Base-by-base conservation (phyloP, 2,888 invertebrate genomes). In the Agrotis exclamationis region DNA sequence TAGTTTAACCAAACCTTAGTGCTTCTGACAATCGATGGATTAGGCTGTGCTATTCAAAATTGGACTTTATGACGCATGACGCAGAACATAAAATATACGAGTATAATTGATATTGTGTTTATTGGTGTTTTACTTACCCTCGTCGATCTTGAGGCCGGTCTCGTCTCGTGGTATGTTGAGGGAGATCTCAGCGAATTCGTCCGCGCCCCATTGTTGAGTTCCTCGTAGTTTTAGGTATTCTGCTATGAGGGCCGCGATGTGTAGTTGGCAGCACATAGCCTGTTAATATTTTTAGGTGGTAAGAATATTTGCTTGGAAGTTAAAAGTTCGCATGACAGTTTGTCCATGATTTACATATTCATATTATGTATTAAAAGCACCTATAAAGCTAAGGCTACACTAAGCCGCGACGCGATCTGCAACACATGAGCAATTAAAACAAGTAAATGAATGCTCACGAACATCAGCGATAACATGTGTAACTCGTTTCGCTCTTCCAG, bases 241-340 rank as follows among this genome's bases (percentile, higher is more conserved):
- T 0, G 99, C 98, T 96, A 99, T 99, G 44, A 99, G 96, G 0
- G 99, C 99, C 6, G 99, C 99, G 83, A 99, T 99, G 91, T 99
- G 99, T 0, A 99, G 96, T 91, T 99, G 98, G 90, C 99, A 99
- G 91, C 99, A 99, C 88, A 99, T 99, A 53, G 99, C 99, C 97
- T 98, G 91, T 56, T 62, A 68, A 67, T 57, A 67, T 44, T 13
- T 45, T 28, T 3, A 63, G 24, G 57, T 63, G 13, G 4, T 60
- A 18, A 56, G n/a, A n/a, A n/a, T 18, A 4, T 44, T 47, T 5
- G 11, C 7, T 44, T 9, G 13, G 14, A 18, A 0, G 28, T 3
- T 5, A 4, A 28, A 28, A 28, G 33, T 33, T 33, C 7, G 33
- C 33, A 33, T 6, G 7, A 33, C 33, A 33, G 7, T 33, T 24